phyloP scores from a whole-genome alignment of 1,140 invertebrate species.

The Sycobia sp. region DNA sequence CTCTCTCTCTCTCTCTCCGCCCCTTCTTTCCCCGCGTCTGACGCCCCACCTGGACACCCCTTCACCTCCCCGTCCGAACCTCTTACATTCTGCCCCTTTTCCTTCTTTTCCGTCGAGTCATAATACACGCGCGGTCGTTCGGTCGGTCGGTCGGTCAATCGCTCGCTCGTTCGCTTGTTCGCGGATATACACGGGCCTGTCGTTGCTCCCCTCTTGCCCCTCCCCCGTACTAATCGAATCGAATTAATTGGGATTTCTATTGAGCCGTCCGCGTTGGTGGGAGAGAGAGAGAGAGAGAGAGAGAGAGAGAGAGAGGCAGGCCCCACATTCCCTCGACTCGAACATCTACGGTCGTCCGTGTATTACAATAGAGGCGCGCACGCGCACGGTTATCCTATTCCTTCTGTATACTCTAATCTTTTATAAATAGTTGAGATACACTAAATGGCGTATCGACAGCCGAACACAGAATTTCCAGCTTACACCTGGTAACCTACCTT shows the following conservation, averaged over 20 bases:
- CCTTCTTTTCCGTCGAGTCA: constrained; percentile 25
- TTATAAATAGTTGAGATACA: background rate
- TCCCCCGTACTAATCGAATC: constrained; percentile 11
- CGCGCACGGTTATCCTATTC: background rate
- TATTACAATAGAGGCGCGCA: constrained; percentile 8
- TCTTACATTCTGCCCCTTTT: constrained; percentile 14
- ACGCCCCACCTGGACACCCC: too few relatives aligned
- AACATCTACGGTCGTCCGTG: background rate
- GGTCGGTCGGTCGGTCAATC: too few relatives aligned
- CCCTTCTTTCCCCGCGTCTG: too few relatives aligned
- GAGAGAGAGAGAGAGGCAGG: too few relatives aligned
- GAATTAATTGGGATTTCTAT: constrained; percentile 33
- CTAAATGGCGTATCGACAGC: constrained; percentile 37
- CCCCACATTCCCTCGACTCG: too few relatives aligned
- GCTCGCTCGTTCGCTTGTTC: too few relatives aligned
- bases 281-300: too few relatives aligned
- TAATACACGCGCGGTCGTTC: constrained; percentile 7
- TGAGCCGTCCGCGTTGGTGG: too few relatives aligned
- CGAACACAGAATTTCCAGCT: background rate
- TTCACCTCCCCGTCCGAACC: background rate
- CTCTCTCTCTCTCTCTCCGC: background rate
- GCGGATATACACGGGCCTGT: too few relatives aligned
- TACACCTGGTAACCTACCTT: background rate
- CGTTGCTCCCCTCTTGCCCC: too few relatives aligned
- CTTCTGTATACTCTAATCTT: constrained; percentile 6